Evolutionary conservation across 2,888 invertebrate species (phyloP), one percentile per base, ranked within the genome.

Genomic region (Dyspetes luteomarginatus): DNA sequence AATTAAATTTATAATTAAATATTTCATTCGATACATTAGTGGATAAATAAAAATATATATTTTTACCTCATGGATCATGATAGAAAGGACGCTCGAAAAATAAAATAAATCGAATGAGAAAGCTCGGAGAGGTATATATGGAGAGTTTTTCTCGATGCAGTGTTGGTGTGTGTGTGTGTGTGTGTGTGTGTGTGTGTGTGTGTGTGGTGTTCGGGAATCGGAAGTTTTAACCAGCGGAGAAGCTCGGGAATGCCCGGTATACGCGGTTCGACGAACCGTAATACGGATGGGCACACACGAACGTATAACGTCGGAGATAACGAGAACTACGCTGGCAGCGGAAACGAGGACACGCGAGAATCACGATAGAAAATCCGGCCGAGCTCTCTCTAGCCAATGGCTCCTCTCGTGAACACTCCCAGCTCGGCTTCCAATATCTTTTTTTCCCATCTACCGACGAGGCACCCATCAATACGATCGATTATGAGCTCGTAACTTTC

Each of bases 281-380:
- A 74, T 77, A 80, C 82, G 68, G 76, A 76, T 73, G 73, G 62
- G 77, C 78, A 74, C 78, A 71, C 74, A 65, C 74, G 71, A 65
- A 71, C 69, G 28, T 45, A 45, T 52, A 72, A 30, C 82, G 75
- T 65, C 65, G 55, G 78, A 74, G 82, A 73, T 83, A 82, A 83
- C 81, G 81, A 82, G 78, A 48, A 55, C 71, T 78, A 78, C 79
- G 74, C n/a, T n/a, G n/a, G n/a, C 79, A 68, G 76, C 76, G 78
- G 78, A 83, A 83, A 81, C 76, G 81, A 64, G 81, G 76, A 50
- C 81, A 73, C 73, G 68, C 56, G 62, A 72, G 72, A 81, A 77
- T 81, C 76, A 55, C 76, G 68, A 55, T 77, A 73, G 64, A 74
- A 81, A 81, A 81, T 81, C 76, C 77, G 67, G 68, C 71, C 64